phyloP scores from a whole-genome alignment of 2,113 vertebrate genomes.

The Physeter macrocephalus region DNA sequence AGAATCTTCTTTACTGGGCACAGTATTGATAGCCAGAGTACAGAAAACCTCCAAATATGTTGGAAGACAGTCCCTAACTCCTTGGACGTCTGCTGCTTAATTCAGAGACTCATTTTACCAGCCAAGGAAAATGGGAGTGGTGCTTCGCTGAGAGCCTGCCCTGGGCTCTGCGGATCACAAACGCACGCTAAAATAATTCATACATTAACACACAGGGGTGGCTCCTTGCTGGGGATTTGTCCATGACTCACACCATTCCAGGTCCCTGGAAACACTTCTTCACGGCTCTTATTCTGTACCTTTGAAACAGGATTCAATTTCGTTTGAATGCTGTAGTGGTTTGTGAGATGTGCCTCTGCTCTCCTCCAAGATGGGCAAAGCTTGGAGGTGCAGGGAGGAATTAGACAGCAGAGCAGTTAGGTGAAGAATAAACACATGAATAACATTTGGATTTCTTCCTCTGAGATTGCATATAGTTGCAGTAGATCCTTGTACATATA shows the following conservation, averaged over 20 bases:
- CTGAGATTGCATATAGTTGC: fast-evolving
- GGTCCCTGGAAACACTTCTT: neutral
- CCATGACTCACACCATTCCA: neutral
- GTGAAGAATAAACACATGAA: neutral
- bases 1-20: neutral
- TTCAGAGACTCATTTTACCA: neutral
- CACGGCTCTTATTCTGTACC: neutral
- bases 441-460: neutral
- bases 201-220: too few species aligned
- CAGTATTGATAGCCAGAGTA: neutral
- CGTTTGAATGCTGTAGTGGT: neutral
- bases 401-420: neutral
- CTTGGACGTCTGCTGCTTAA: fast-evolving
- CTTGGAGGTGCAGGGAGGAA: neutral
- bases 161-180: neutral
- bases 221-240: neutral
- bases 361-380: neutral
- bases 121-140: neutral
- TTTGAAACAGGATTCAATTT: neutral
- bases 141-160: neutral
- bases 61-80: too few species aligned
- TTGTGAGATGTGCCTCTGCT: neutral
- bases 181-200: neutral
- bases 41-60: neutral
- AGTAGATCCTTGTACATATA: fast-evolving